Percentiles rank a stretch among this genome's conserved stretches.
Evolutionary conservation across 2,888 invertebrate species (phyloP).

Genomic region (Sthenelais limicola): DNA sequence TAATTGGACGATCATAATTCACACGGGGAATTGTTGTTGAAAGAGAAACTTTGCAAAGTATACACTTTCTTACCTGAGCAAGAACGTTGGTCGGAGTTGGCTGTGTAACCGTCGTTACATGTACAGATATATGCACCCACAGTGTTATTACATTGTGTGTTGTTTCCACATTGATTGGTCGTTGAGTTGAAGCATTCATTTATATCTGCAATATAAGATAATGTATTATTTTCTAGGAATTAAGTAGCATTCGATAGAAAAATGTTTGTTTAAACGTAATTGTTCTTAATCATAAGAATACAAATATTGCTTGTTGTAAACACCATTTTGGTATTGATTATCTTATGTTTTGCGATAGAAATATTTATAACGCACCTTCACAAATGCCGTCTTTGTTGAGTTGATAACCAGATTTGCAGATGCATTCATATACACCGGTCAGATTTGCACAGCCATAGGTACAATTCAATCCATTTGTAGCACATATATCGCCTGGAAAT

Average conservation of each 20-base stretch:
- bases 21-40: too few relatives aligned
- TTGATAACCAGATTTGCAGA: slow-evolving; percentile 1
- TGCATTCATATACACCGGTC: background rate
- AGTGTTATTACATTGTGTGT: background rate
- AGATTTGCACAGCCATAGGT: slow-evolving; percentile 1
- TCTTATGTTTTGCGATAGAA: background rate
- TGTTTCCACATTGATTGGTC: background rate
- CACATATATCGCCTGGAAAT: slow-evolving; percentile 7
- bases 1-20: too few relatives aligned
- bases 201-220: slow-evolving; percentile 11
- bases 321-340: background rate
- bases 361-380: slow-evolving; percentile 3
- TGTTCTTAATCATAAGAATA: too few relatives aligned
- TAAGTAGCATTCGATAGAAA: too few relatives aligned
- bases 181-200: background rate
- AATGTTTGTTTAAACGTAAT: too few relatives aligned
- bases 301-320: too few relatives aligned
- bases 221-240: too few relatives aligned
- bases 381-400: background rate
- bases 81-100: slow-evolving; percentile 8
- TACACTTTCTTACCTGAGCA: background rate
- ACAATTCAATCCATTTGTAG: background rate
- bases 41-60: background rate
- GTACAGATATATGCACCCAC: slow-evolving; percentile 7
- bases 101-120: background rate